Base-by-base conservation (phyloP, 1,140 invertebrate species). In the Drosophila littoralis region DNA sequence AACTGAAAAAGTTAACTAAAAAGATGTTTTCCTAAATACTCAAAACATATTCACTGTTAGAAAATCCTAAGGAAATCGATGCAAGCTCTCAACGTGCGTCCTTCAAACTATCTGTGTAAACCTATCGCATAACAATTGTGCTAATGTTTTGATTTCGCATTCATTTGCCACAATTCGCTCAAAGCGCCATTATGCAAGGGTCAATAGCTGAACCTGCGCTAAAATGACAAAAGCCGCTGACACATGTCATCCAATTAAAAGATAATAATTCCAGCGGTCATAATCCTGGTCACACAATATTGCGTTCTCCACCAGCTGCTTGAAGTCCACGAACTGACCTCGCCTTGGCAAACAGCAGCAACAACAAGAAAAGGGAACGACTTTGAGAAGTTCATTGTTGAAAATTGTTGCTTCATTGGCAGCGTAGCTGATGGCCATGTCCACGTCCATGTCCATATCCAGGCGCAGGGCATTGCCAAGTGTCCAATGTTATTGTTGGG, bases 171-270 rank as follows among this genome's bases (percentile, higher is more conserved):
- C 28, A 28, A 22, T 13, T 45, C 7, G 22, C 22, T 28, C 4
- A 28, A 28, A 36, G 9, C 5, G 28, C 36, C 45, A 32, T 12
- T 36, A 7, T 55, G 10, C 17, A 12, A n/a, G 32, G 28, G 5
- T 28, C 7, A 45, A 48, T 59, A 22, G 36, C 40, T 38, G 46
- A 60, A 57, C 45, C 63, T 42, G 52, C 58, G 58, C 40, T 51
- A 45, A 67, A 69, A 64, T 77, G 71, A 69, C 71, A 77, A 75
- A 77, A 75, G 65, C 65, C 71, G 71, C 59, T 57, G 69, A 77
- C 77, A 79, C 75, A 79, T 79, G 77, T 77, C 75, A 73, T 48
- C 74, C 77, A 79, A 79, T 79, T 79, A 79, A 77, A 77, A 66
- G 74, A 79, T 79, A 77, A 77, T 79, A 74, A 73, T 74, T 79